A percentile compares a stretch with the other conserved stretches of the same genome.
phyloP scores from a whole-genome alignment of 2,888 invertebrate genomes.

The Synanthedon andrenaeformis region DNA sequence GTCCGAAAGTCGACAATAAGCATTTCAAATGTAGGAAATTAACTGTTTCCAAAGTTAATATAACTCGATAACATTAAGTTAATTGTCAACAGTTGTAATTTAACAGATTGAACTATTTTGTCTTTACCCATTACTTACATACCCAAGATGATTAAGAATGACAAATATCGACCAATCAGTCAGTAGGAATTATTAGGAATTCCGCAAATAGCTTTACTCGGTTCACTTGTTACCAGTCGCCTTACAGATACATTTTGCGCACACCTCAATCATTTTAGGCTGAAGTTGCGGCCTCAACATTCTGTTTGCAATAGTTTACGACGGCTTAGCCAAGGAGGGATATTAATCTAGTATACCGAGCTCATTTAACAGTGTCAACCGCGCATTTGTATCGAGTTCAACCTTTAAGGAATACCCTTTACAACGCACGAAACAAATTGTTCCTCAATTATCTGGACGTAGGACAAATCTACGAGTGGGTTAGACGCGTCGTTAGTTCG shows the following conservation, averaged over 20 bases:
- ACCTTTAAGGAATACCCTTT: conserved; percentile 3
- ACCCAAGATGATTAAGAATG: too few species aligned
- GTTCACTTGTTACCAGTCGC: not conserved
- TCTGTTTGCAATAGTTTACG: conserved; percentile 58
- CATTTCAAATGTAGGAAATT: too few species aligned
- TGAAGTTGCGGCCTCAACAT: conserved; percentile 36
- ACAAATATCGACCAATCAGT: too few species aligned
- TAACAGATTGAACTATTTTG: too few species aligned
- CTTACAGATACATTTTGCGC: not conserved
- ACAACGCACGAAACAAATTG: conserved; percentile 9
- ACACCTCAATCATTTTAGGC: conserved; percentile 20
- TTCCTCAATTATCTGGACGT: conserved; percentile 11
- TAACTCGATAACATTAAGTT: too few species aligned
- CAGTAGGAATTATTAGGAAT: too few species aligned
- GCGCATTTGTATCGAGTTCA: conserved; percentile 50
- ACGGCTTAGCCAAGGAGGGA: conserved; percentile 43
- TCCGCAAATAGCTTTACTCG: not conserved
- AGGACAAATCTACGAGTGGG: not conserved
- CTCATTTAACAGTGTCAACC: conserved; percentile 64
- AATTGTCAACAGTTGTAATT: too few species aligned
- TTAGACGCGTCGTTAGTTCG: not conserved
- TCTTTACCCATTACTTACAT: too few species aligned
- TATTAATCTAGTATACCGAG: conserved; percentile 53
- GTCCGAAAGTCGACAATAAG: too few species aligned
- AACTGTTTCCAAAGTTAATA: too few species aligned